Percentiles rank a stretch among this genome's conserved stretches.
These are phyloP conservation scores for Hydrozoanthus tunicans DNA, from an alignment of 64 coral and sea anemone species.

Conservation along the genomic window DNA sequence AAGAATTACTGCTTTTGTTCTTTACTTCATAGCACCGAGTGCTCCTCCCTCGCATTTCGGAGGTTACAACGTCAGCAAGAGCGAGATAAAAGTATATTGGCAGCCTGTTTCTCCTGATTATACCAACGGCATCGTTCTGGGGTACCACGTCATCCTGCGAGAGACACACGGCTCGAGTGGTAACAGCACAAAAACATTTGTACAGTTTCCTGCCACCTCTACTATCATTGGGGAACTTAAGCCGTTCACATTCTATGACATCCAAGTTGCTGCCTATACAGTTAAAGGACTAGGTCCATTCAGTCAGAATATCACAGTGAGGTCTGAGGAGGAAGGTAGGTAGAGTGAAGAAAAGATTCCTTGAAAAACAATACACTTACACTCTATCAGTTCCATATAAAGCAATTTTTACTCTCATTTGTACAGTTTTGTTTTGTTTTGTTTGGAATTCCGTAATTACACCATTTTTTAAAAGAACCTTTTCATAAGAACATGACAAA, in stretches of 20 bases:
- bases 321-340: constrained; percentile 53
- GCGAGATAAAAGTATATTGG: constrained; percentile 63
- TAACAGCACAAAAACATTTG: background rate
- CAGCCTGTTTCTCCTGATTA: constrained; percentile 34
- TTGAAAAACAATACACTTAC: background rate
- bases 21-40: constrained; percentile 62
- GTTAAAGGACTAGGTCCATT: constrained; percentile 4
- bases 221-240: background rate
- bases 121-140: constrained; percentile 69
- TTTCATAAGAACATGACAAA: too few relatives aligned
- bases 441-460: too few relatives aligned
- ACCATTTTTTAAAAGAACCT: too few relatives aligned
- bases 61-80: constrained; percentile 78
- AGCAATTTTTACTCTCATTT: too few relatives aligned
- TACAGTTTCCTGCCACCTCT: background rate
- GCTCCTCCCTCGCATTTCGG: constrained; percentile 51
- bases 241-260: constrained; percentile 39
- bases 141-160: constrained; percentile 45
- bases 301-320: background rate
- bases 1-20: background rate
- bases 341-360: background rate
- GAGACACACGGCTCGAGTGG: background rate
- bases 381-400: background rate
- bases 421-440: too few relatives aligned
- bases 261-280: constrained; percentile 34